Base-by-base conservation (phyloP, 2,113 vertebrate species). In the Canis aureus region DNA sequence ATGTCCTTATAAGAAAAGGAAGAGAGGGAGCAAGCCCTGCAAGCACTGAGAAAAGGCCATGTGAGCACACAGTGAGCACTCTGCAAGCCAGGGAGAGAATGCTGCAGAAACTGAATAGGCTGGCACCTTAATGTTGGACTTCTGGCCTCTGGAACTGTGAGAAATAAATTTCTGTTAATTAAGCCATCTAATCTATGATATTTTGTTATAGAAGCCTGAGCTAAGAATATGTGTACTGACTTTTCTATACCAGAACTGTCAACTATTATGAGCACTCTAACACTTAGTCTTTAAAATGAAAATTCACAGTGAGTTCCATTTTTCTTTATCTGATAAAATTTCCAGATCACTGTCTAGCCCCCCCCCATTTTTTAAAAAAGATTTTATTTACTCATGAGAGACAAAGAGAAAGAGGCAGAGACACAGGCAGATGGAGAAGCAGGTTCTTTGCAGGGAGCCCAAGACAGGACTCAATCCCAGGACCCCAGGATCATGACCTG, bases 131-230 rank as follows among this genome's bases (percentile, higher is more conserved):
- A 81, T 53, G 51, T 81, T 83, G 27, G 19, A 74, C 49, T 81
- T 94, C 22, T n/a, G 57, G 38, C 5, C 59, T 80, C 55, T 4
- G 78, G 27, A 82, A 89, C 57, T 35, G 8, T 51, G 35, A 89
- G n/a, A 83, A 80, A 89, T 22, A 27, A 74, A 94, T 80, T 51
- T 82, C 32, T 88, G 43, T 25, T 76, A 80, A 53, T 87, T 38
- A 94, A 55, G 27, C 29, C 38, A 91, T 38, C 38, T 29, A 51
- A 25, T 73, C 71, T 69, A 20, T 49, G 12, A 17, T 57, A 57
- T 89, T 94, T 96, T 94, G 32, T 84, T 88, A 89, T 23, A 35
- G 59, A 12, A 81, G 27, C 9, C 43, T 59, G 9, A 93, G 27
- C 9, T 9, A 11, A 73, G 17, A 59, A 19, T 78, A 19, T 29